These are phyloP conservation scores for Mylabris phalerata DNA, from an alignment of 1,140 invertebrate species.

Conservation along the genomic window DNA sequence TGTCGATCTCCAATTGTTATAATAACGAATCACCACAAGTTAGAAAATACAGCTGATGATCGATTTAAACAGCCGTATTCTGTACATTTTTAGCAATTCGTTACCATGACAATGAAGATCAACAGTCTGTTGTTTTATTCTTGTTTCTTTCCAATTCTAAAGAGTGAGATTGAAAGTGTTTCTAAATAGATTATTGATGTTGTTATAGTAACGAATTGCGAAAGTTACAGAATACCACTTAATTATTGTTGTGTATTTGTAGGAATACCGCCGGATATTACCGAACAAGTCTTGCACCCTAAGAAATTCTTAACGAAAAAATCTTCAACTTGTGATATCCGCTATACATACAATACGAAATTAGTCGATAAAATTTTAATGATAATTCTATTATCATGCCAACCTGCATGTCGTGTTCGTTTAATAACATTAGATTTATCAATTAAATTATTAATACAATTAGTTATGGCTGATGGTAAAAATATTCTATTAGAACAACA, in stretches of 20 bases:
- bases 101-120: too few species aligned
- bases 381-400: constrained; percentile 75
- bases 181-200: too few species aligned
- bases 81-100: too few species aligned
- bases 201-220: too few species aligned
- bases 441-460: constrained; percentile 63
- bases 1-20: too few species aligned
- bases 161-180: too few species aligned
- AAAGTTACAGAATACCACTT: too few species aligned
- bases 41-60: too few species aligned
- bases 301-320: constrained; percentile 34
- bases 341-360: constrained; percentile 61
- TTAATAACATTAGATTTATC: constrained; percentile 88
- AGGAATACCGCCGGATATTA: constrained; percentile 68
- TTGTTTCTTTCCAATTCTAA: too few species aligned
- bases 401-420: constrained; percentile 76
- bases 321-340: constrained; percentile 34
- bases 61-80: too few species aligned
- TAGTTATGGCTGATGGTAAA: constrained; percentile 45
- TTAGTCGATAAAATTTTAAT: constrained; percentile 73
- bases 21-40: too few species aligned
- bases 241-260: constrained; percentile 24
- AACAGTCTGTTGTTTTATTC: too few species aligned
- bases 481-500: constrained; percentile 57
- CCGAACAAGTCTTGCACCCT: constrained; percentile 57